A percentile compares a stretch with the other conserved stretches of the same genome.
Conservation (phyloP, 2,113 vertebrate species). For the Lontra canadensis region DNA sequence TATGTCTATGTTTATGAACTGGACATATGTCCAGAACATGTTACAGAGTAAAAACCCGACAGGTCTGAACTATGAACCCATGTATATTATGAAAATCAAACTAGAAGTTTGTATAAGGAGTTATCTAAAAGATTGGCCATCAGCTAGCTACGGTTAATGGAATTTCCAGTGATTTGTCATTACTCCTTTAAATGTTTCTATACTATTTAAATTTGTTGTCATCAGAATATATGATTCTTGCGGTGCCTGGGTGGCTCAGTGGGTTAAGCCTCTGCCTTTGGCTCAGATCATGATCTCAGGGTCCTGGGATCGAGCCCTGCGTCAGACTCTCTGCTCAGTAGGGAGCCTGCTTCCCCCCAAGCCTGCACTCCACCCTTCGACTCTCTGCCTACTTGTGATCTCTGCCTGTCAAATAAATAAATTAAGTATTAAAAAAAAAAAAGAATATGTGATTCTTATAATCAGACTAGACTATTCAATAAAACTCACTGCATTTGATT, state of each 20-base stretch:
- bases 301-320: too few relatives aligned
- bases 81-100: not conserved
- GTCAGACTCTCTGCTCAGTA: too few relatives aligned
- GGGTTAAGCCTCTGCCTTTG: too few relatives aligned
- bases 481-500: not conserved
- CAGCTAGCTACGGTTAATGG: not conserved
- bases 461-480: slow-evolving; percentile 30
- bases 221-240: too few relatives aligned
- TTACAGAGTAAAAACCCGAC: not conserved
- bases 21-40: not conserved
- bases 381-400: too few relatives aligned
- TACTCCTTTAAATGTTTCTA: not conserved
- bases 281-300: too few relatives aligned
- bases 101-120: not conserved
- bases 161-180: not conserved
- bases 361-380: too few relatives aligned
- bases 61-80: not conserved
- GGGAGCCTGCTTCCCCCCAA: too few relatives aligned
- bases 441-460: not conserved
- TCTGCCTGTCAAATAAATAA: too few relatives aligned
- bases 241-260: too few relatives aligned
- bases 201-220: too few relatives aligned
- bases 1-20: not conserved
- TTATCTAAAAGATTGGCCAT: not conserved
- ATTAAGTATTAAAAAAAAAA: too few relatives aligned